phyloP scores from a whole-genome alignment of 2,888 invertebrate species.

The Agrochola litura region DNA sequence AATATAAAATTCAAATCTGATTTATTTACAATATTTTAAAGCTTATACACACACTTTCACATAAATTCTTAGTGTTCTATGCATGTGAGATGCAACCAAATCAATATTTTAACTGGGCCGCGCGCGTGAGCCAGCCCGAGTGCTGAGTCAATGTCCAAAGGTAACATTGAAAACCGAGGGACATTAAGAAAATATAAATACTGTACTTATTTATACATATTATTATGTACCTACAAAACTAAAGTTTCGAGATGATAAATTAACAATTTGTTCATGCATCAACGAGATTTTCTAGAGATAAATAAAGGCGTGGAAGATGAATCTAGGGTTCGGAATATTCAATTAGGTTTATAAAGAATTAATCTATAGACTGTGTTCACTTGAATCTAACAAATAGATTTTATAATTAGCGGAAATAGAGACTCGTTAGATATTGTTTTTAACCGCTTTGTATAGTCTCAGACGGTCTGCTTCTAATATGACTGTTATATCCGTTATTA shows the following conservation, averaged over 20 bases:
- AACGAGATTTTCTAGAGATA: neutral
- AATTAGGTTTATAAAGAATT: neutral
- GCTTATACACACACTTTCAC: no score
- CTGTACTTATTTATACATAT: conserved; percentile 6
- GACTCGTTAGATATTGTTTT: neutral
- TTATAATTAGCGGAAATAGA: no score
- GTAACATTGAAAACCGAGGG: no score
- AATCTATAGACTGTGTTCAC: neutral
- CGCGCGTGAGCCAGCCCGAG: no score
- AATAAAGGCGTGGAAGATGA: neutral
- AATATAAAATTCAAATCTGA: no score
- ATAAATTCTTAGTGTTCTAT: no score
- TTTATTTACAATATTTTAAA: no score
- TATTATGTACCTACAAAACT: neutral
- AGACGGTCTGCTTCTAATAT: neutral
- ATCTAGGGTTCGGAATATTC: neutral
- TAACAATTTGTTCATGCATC: neutral
- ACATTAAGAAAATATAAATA: no score
- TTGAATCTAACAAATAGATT: neutral
- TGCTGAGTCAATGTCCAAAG: no score
- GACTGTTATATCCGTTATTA: neutral
- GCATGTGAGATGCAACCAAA: no score
- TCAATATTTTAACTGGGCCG: no score
- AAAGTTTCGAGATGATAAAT: neutral
- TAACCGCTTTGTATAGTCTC: neutral